Evolutionary conservation across 2,888 invertebrate genomes (phyloP).

Genomic region (Merodon equestris): DNA sequence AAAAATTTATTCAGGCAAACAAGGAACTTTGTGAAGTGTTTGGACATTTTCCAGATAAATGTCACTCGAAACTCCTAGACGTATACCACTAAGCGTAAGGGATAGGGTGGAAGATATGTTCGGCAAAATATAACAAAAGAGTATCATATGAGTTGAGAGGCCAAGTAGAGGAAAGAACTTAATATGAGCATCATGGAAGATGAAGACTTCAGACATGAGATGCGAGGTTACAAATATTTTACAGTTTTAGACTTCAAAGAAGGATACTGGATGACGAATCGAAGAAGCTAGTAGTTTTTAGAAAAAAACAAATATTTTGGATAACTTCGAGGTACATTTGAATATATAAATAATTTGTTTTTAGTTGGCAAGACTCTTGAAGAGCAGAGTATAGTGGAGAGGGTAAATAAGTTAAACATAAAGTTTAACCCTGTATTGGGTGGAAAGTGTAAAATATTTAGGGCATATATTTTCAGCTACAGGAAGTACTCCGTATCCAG

Average conservation of each 20-base stretch:
- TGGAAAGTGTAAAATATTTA: constrained; percentile 60
- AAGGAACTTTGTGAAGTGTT: constrained; percentile 20
- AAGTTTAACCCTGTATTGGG: constrained; percentile 8
- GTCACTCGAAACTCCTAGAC: constrained; percentile 22
- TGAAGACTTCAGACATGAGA: constrained; percentile 9
- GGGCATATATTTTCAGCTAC: constrained; percentile 66
- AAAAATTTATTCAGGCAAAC: constrained; percentile 5
- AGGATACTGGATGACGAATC: constrained; percentile 27
- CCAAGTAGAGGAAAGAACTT: constrained; percentile 4
- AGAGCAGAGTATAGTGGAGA: no score
- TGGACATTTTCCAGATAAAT: constrained; percentile 42
- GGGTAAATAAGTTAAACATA: not conserved
- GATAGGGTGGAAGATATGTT: constrained; percentile 52
- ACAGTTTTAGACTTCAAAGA: constrained; percentile 9
- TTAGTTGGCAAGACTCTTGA: no score
- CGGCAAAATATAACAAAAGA: constrained; percentile 53
- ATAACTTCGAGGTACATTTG: constrained; percentile 19
- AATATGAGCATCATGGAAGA: constrained; percentile 3
- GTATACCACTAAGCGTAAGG: constrained; percentile 61
- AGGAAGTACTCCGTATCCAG: constrained; percentile 51
- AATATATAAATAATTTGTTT: not conserved
- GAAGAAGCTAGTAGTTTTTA: constrained; percentile 53
- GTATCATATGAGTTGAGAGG: constrained; percentile 3
- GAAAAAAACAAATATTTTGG: constrained; percentile 39
- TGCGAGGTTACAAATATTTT: constrained; percentile 11